Percentiles rank a stretch among this genome's conserved stretches.
These are phyloP conservation scores for Sipha flava DNA, from an alignment of 1,140 invertebrate genomes.

Conservation along the genomic window DNA sequence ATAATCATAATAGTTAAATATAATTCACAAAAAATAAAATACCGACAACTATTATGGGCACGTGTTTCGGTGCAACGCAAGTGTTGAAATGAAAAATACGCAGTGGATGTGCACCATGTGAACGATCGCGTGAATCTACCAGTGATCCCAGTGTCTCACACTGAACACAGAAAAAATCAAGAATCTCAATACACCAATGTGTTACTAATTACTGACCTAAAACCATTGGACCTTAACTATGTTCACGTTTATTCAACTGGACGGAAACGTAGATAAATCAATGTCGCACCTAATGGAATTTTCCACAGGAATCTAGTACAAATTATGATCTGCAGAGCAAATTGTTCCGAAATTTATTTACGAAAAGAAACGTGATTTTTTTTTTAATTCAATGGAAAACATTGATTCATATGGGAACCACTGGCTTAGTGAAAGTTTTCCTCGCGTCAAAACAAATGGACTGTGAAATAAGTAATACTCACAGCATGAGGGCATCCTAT, in stretches of 20 bases:
- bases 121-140: not conserved
- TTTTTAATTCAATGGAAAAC: not conserved
- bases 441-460: not conserved
- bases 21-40: not conserved
- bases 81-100: not conserved
- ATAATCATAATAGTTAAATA: not conserved
- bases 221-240: conserved; percentile 21
- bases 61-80: not conserved
- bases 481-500: conserved; percentile 7
- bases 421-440: conserved; percentile 20
- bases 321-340: not conserved
- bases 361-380: not conserved
- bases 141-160: not conserved
- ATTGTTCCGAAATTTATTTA: not conserved
- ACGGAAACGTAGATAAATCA: not conserved
- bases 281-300: not conserved
- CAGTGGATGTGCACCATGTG: not conserved
- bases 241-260: not conserved
- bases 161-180: conserved; percentile 11
- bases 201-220: conserved; percentile 7
- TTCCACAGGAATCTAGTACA: not conserved
- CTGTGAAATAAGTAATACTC: not conserved
- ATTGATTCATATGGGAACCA: not conserved
- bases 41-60: not conserved
- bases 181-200: not conserved